Base-by-base conservation (phyloP, 2,888 invertebrate genomes). In the Cephus spinipes region DNA sequence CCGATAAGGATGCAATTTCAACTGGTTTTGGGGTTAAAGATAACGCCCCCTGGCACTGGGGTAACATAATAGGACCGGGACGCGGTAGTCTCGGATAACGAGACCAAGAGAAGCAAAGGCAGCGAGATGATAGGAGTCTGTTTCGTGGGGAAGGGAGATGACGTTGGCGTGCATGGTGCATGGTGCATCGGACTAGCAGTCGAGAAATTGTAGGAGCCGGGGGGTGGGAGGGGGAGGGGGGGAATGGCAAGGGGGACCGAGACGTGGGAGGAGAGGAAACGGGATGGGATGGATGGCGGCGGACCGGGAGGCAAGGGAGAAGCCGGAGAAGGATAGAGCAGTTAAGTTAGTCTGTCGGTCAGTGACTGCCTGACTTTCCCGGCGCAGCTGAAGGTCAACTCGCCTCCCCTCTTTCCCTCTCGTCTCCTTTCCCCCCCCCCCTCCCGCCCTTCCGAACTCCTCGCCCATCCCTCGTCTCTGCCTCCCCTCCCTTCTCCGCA, bases 301-400 rank as follows among this genome's bases (percentile, higher is more conserved):
- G 35, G 78, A 78, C 77, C 78, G 79, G 81, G 77, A 76, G 69
- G 69, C 34, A 73, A 82, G 83, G 82, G 83, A 83, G 83, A 84
- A 86, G 84, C 85, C 83, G 83, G 85, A 87, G 86, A 88, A 88
- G 87, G 89, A 89, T 88, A 89, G 89, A 90, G 89, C 88, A 88
- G 89, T 90, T 90, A 91, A 90, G 91, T 91, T 90, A 90, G 91
- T 91, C 90, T 90, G 90, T 90, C 91, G 91, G 90, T 91, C 91
- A 91, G 91, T 91, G 91, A 91, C 90, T 90, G 91, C 88, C 89
- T 90, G 91, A 90, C 91, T 91, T 91, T 91, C 91, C 91, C 90
- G 91, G 88, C 91, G 86, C 87, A 86, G 90, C 88, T 90, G 90
- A 90, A 90, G 90, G 90, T 90, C 90, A 90, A 89, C 88, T 89